Evolutionary conservation across 1,140 invertebrate species (phyloP), one percentile per base, ranked within the genome.

Genomic region (Chironomus tepperi): DNA sequence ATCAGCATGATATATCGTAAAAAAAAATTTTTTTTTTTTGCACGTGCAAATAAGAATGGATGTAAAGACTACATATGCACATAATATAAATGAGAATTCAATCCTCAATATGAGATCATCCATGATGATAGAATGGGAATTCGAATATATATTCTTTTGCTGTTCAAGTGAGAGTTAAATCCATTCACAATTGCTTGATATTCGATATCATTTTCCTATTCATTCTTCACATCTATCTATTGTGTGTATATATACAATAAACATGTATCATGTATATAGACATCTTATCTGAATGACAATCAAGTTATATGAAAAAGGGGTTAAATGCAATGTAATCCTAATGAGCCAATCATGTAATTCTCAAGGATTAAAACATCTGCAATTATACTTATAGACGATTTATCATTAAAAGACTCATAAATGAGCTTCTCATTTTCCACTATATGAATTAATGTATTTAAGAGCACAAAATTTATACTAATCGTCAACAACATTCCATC

Each of bases 1-100:
- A 57, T 57, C 47, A 57, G 47, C 47, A 57, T 57, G 47, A 57
- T 57, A n/a, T 57, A 57, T 57, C 47, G 47, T 57, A 57, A 57
- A 57, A 57, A n/a, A n/a, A n/a, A n/a, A n/a, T n/a, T n/a, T n/a
- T n/a, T n/a, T n/a, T n/a, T n/a, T 57, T 57, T 57, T 57, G 47
- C 47, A 57, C 47, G 47, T 57, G 47, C 47, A 57, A 57, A 57
- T 57, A 57, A 57, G 47, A 57, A 57, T 57, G 15, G 15, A 57
- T 12, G 47, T 57, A n/a, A 57, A 12, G 47, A 57, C n/a, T 57
- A n/a, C 47, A 57, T 15, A 57, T 57, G n/a, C 9, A 57, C 12
- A 57, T 34, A 34, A 34, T 34, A 34, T 34, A 34, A 34, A 34
- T 34, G 24, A 34, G 24, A 34, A 34, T 34, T 34, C 24, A 34